A percentile compares a stretch with the other conserved stretches of the same genome.
Evolutionary conservation across 1,140 invertebrate genomes (phyloP).

Genomic region (Parasteatoda tepidariorum): DNA sequence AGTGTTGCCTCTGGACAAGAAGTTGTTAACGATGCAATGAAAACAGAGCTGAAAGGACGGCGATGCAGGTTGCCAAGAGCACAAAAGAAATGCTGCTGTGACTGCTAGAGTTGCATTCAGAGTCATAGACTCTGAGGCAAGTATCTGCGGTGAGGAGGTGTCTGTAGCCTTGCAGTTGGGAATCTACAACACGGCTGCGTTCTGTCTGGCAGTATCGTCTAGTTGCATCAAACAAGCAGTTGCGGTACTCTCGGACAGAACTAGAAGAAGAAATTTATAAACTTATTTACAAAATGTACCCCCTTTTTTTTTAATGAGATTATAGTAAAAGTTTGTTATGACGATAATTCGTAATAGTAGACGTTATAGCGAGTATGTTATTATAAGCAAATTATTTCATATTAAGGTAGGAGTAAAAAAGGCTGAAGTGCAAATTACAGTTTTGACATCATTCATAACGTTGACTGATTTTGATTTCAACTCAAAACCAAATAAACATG

Average conservation of each 20-base stretch:
- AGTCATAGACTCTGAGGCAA: constrained; percentile 27
- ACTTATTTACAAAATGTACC: not conserved
- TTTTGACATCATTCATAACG: too few relatives aligned
- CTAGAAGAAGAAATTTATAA: constrained; percentile 2
- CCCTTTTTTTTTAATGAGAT: not conserved
- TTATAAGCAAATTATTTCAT: not conserved
- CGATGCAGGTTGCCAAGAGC: not conserved
- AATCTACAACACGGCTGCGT: constrained; percentile 24
- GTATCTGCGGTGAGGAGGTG: constrained; percentile 5
- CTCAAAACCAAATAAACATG: too few relatives aligned
- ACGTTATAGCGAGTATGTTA: not conserved
- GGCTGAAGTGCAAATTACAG: too few relatives aligned
- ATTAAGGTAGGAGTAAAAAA: too few relatives aligned
- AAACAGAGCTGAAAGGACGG: not conserved
- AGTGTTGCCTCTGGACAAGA: not conserved
- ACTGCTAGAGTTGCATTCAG: constrained; percentile 9
- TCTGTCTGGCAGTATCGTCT: constrained; percentile 34
- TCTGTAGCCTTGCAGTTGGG: constrained; percentile 27
- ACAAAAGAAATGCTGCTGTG: not conserved
- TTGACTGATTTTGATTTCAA: too few relatives aligned
- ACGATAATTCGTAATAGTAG: not conserved
- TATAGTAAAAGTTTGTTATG: not conserved
- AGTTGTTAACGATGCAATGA: not conserved
- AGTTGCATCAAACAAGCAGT: constrained; percentile 40
- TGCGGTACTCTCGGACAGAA: constrained; percentile 29